A percentile compares a stretch with the other conserved stretches of the same genome.
Conservation (phyloP, 2,113 vertebrate genomes). For the Nansenia antarctica region DNA sequence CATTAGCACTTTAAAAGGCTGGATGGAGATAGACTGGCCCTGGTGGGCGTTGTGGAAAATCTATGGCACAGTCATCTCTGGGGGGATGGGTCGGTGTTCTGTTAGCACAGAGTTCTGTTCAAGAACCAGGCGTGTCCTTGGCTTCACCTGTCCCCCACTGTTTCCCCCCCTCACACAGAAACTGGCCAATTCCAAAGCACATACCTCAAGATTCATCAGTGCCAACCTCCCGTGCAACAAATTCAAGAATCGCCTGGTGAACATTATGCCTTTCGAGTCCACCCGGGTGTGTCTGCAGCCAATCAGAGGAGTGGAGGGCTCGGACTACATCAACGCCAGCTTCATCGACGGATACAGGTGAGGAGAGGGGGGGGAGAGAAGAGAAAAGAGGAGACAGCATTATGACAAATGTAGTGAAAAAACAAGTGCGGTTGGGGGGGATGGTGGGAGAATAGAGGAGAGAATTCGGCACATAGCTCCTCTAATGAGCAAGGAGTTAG, state of each 20-base stretch:
- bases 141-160: neutral
- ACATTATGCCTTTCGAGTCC: conserved; percentile 95
- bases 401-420: neutral
- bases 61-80: neutral
- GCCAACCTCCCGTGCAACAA: conserved; percentile 98
- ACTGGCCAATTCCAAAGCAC: conserved; percentile 91
- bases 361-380: conserved; percentile 22
- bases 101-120: neutral
- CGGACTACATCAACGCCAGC: conserved; percentile 97
- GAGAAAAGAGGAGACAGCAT: neutral
- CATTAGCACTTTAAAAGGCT: conserved; percentile 12
- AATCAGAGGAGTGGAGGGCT: conserved; percentile 94
- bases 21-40: neutral
- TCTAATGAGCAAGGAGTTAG: conserved; percentile 25
- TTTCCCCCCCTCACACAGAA: conserved; percentile 68
- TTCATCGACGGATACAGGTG: conserved; percentile 96
- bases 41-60: neutral
- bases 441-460: neutral
- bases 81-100: neutral
- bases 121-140: neutral
- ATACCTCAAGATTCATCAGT: conserved; percentile 94
- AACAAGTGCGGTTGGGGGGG: neutral
- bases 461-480: neutral
- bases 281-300: conserved; percentile 93
- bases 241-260: conserved; percentile 96